Evolutionary conservation across 2,888 invertebrate genomes (phyloP).

Genomic region (Synergus umbraculus): DNA sequence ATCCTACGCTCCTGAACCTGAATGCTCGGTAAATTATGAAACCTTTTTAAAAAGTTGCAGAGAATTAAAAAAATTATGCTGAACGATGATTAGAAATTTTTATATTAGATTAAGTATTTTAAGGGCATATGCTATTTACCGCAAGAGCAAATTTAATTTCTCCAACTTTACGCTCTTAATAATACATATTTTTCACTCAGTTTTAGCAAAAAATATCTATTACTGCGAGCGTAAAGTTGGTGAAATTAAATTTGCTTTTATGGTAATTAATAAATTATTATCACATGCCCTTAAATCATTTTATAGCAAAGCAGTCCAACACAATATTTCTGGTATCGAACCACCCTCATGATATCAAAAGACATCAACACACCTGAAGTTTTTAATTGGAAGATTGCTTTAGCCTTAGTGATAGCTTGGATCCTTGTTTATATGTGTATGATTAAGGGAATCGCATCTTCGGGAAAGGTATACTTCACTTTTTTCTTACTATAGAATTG

Average conservation of each 20-base stretch:
- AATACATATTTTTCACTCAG: too few relatives aligned
- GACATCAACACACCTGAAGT: constrained; percentile 91
- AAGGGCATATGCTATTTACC: too few relatives aligned
- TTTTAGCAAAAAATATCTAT: neutral
- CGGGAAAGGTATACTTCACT: constrained; percentile 87
- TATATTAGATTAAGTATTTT: too few relatives aligned
- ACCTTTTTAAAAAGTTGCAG: neutral
- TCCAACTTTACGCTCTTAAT: too few relatives aligned
- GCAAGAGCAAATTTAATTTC: too few relatives aligned
- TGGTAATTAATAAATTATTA: too few relatives aligned
- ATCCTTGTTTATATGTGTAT: constrained; percentile 96
- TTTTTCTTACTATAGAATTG: neutral
- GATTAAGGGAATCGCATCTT: constrained; percentile 98
- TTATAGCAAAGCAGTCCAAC: constrained; percentile 92
- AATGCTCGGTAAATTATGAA: constrained; percentile 84
- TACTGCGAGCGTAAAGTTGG: neutral
- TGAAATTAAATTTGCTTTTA: too few relatives aligned
- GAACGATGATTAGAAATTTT: too few relatives aligned
- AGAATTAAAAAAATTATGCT: neutral
- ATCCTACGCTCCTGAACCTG: constrained; percentile 88
- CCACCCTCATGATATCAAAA: constrained; percentile 92
- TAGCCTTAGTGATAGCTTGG: constrained; percentile 94
- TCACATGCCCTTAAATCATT: neutral
- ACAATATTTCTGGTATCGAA: constrained; percentile 96
- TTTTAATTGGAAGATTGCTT: constrained; percentile 95